Evolutionary conservation across 1,140 invertebrate genomes (phyloP).

Genomic region (Cecropterus lyciades): DNA sequence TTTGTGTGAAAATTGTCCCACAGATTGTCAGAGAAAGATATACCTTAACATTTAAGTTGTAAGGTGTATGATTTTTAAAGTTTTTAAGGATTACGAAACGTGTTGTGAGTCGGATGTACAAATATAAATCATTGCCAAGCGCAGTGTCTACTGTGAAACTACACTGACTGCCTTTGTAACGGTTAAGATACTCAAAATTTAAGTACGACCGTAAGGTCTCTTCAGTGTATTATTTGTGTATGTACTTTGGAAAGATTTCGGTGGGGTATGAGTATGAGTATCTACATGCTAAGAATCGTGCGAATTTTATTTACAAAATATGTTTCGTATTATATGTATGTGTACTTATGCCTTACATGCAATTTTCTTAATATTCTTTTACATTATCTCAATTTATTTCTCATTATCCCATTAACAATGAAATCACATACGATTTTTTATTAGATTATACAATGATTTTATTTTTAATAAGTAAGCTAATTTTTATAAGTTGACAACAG

Average conservation of each 20-base stretch:
- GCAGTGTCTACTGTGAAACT: constrained; percentile 33
- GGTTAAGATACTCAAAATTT: constrained; percentile 15
- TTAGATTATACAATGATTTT: too few species aligned
- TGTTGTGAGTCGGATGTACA: constrained; percentile 14
- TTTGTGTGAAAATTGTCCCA: constrained; percentile 29
- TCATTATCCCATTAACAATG: too few species aligned
- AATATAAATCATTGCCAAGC: constrained; percentile 26
- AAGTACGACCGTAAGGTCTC: not conserved
- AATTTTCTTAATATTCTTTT: too few species aligned
- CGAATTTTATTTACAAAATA: too few species aligned
- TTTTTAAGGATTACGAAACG: not conserved
- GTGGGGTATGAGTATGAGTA: too few species aligned
- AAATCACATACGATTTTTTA: too few species aligned
- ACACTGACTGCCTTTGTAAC: constrained; percentile 8
- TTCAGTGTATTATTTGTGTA: not conserved
- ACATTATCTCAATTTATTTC: too few species aligned
- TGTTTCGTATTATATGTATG: too few species aligned
- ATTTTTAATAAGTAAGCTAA: too few species aligned
- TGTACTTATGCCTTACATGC: too few species aligned
- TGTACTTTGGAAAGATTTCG: not conserved
- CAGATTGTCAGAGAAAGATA: not conserved
- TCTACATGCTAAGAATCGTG: too few species aligned
- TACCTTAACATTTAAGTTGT: not conserved
- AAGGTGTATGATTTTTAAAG: not conserved
- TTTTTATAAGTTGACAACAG: too few species aligned